Base-by-base conservation (phyloP, 1,140 invertebrate species). In the Ceratina calcarata region DNA sequence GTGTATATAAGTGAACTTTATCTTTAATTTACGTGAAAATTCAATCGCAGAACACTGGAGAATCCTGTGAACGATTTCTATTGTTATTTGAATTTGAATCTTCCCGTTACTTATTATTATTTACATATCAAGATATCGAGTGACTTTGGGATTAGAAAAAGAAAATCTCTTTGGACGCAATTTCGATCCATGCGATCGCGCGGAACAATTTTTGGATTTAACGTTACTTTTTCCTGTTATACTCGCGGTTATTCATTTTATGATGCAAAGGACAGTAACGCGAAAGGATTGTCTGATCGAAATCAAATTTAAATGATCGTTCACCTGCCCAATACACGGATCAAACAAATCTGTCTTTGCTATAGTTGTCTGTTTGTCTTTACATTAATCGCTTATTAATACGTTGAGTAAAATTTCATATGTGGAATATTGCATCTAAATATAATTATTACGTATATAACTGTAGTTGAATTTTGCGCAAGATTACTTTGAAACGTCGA, bases 71-170 rank as follows among this genome's bases (percentile, higher is more conserved):
- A 66, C 27, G 81, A 81, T 18, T 45, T 45, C 64, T 86, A 79
- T 82, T 22, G 64, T 79, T 81, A 78, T 71, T 76, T 70, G 68
- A 8, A n/a, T 68, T 62, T 55, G 45, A 75, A 76, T 53, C 58
- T 53, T 68, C 32, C 10, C 13, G 55, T 83, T 57, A 18, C 32
- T 45, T 61, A 45, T 73, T 70, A 20, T 57, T 87, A 87, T 88
- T 86, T 86, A 87, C 78, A 83, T n/a, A 79, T 58, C n/a, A 71
- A 61, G 73, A 75, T 70, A 80, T 60, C 53, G 73, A 73, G 61
- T 61, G 53, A 72, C 71, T 60, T 45, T 72, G 1, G 45, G 24
- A 73, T 82, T 74, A n/a, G 70, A 61, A 60, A 45, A 62, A 82
- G 69, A 8, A 74, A 57, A 60, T 68, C 13, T 75, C 10, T 32